phyloP scores from a whole-genome alignment of 53 echinoderm and acorn worm species.

The Henricia sp. region DNA sequence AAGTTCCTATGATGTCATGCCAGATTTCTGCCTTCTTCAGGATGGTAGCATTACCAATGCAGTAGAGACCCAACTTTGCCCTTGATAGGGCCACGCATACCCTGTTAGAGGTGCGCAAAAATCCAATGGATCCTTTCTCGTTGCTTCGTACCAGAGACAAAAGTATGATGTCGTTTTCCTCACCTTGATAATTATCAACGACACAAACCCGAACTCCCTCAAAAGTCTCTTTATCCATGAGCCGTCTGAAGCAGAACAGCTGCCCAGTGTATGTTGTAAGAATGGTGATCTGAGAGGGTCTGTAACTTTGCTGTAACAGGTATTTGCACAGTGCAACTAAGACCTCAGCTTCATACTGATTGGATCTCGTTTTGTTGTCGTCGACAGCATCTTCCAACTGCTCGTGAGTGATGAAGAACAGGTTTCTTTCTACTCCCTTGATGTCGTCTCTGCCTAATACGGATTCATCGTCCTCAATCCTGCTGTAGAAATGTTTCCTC shows the following conservation, averaged over 20 bases:
- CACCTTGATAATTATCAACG: constrained; percentile 93
- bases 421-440: constrained; percentile 67
- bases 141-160: constrained; percentile 93
- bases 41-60: constrained; percentile 83
- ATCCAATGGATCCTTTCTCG: constrained; percentile 82
- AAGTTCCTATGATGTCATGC: constrained; percentile 67
- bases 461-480: constrained; percentile 76
- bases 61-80: constrained; percentile 84
- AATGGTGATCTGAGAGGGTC: constrained; percentile 73
- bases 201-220: constrained; percentile 80
- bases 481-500: constrained; percentile 78
- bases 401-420: constrained; percentile 85
- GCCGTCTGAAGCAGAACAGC: constrained; percentile 60
- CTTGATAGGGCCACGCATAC: constrained; percentile 92
- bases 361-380: constrained; percentile 82
- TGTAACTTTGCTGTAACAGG: constrained; percentile 83
- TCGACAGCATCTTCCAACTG: constrained; percentile 65
- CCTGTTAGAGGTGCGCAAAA: constrained; percentile 85
- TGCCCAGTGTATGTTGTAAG: constrained; percentile 89
- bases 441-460: constrained; percentile 70
- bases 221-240: constrained; percentile 69
- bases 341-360: constrained; percentile 75
- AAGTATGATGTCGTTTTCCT: constrained; percentile 95
- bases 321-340: constrained; percentile 77
- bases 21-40: constrained; percentile 69